Evolutionary conservation across 2,797 vertebrate genomes (phyloP), one percentile per base, ranked within the genome.

Genomic region (Takifugu ocellatus): DNA sequence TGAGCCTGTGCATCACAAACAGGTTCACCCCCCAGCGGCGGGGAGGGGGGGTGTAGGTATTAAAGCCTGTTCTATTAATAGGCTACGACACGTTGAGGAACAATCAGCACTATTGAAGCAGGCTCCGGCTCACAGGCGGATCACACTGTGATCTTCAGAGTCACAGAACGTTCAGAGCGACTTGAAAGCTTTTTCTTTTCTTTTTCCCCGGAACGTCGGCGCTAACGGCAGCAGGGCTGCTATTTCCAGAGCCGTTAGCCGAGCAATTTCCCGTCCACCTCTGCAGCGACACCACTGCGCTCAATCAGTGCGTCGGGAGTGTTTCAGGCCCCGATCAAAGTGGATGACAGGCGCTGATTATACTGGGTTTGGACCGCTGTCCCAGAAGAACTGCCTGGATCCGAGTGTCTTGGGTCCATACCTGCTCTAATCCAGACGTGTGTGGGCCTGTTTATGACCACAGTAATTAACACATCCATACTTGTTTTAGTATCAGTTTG

Each of bases 251-350:
- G 29, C 55, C 43, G 24, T 42, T 62, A 78, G 69, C 68, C 29
- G 74, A 75, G 63, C 69, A 52, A 50, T 82, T 83, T 72, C 42
- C 51, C 17, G 3, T 25, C 31, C 15, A 46, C 49, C 31, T 70
- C 56, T 24, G 56, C 15, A 26, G 68, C 63, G 62, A 58, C 46
- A 61, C 68, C 64, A 72, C 60, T 51, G 54, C 66, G 70, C 62
- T 69, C 63, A 66, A 73, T 81, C 75, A 76, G 55, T 69, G 68
- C 73, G 51, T 61, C 57, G 64, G 25, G 17, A 70, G 62, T 50
- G 56, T 26, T 60, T 46, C 51, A 61, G 51, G 43, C 48, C 55
- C 55, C 78, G 63, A 1, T 53, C 61, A 42, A 58, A 54, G 42
- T 26, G 29, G 46, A 43, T 43, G 58, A 51, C 45, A 45, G 56